These are phyloP conservation scores for Odontophorus gujanensis DNA, from an alignment of 2,113 vertebrate genomes.

Conservation along the genomic window DNA sequence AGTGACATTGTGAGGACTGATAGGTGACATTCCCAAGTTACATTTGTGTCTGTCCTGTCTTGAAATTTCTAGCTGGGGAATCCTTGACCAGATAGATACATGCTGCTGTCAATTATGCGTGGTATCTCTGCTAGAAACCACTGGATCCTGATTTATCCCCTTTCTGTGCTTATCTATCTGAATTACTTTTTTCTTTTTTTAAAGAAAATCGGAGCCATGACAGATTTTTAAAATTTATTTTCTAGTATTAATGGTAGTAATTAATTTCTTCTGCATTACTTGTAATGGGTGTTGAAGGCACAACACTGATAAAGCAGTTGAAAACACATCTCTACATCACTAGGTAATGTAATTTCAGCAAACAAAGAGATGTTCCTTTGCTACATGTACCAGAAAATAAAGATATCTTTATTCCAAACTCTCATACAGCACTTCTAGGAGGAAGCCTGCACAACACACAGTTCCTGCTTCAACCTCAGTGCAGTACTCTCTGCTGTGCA, in stretches of 20 bases:
- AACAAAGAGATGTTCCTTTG: not conserved
- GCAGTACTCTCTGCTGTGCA: not conserved
- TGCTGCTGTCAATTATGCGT: not conserved
- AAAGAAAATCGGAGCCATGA: not conserved
- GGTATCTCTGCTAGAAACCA: not conserved
- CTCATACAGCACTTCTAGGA: not conserved
- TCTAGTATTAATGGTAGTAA: not conserved
- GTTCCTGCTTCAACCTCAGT: not conserved
- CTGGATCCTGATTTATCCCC: not conserved
- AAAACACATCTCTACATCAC: not conserved
- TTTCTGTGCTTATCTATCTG: not conserved
- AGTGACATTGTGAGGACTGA: not conserved
- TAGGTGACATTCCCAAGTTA: not conserved
- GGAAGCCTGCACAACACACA: not conserved
- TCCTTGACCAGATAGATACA: not conserved
- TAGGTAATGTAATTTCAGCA: not conserved
- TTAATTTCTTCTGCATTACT: not conserved
- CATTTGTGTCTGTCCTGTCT: not conserved
- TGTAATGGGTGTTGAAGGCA: not conserved
- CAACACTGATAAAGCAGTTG: not conserved
- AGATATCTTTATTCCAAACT: not conserved
- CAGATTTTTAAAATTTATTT: not conserved
- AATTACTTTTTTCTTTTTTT: not conserved
- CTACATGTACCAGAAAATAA: not conserved
- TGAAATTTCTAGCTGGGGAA: not conserved